Base-by-base conservation (phyloP, 1,140 invertebrate species). In the Theocolax elegans region DNA sequence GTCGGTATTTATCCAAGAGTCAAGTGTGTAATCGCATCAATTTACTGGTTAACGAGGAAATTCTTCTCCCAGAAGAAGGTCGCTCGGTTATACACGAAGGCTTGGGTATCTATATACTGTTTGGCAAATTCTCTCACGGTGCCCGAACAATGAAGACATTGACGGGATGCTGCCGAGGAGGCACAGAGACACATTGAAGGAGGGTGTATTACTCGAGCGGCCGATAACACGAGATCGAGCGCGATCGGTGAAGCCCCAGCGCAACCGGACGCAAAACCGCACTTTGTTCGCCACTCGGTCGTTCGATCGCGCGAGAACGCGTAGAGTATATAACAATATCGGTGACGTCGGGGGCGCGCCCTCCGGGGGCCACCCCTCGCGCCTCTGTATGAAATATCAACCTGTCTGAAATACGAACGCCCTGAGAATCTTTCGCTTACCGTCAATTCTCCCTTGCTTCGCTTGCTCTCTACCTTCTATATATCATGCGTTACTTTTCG, bases 341-440 rank as follows among this genome's bases (percentile, higher is more conserved):
- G 80, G 76, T 81, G 79, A 62, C 67, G 25, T 56, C 29, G 31
- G 29, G 29, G 23, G 48, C 38, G n/a, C 63, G 51, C 38, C 35
- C 54, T 31, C 27, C 15, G n/a, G n/a, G n/a, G n/a, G n/a, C n/a
- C n/a, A n/a, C n/a, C n/a, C 12, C 59, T 51, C 46, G 8, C 40
- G 70, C 75, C 76, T 83, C 48, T 85, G 83, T 86, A 86, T 86
- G 84, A 84, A 86, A 86, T 86, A 86, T 86, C 84, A 86, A 86
- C 81, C 83, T 84, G 79, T 80, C 74, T 84, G 84, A 86, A 86
- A 86, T 76, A 81, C 74, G 84, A 85, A 83, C 81, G 72, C 72
- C 84, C 83, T 85, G 83, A 85, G 83, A 86, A 86, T 84, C 83
- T 81, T 81, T 42, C 27, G 9, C 8, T 40, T 23, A 29, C 35